Percentiles rank a stretch among this genome's conserved stretches.
These are phyloP conservation scores for Emys orbicularis DNA, from an alignment of 2,797 vertebrate genomes.

Conservation along the genomic window DNA sequence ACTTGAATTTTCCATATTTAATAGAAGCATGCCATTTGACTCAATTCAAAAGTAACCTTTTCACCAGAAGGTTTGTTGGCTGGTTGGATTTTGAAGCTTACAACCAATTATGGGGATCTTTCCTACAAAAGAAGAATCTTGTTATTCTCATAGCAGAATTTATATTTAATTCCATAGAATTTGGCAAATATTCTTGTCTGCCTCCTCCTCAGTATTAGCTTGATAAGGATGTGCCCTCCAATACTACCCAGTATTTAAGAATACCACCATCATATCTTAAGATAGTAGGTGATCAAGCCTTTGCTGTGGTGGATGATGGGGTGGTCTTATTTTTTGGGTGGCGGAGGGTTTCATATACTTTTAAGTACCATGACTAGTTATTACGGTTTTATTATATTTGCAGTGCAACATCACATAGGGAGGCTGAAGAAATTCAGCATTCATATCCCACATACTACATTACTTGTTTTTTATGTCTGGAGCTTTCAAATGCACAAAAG, in stretches of 20 bases:
- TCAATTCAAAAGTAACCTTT: neutral
- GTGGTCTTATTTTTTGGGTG: accelerated
- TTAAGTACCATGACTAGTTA: neutral
- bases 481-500: neutral
- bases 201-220: neutral
- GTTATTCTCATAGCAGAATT: neutral
- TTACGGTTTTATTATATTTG: neutral
- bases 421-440: neutral
- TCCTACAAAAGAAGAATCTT: neutral
- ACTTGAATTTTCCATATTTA: neutral
- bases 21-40: neutral
- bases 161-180: neutral
- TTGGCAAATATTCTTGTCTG: neutral
- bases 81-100: neutral
- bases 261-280: neutral
- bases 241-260: neutral
- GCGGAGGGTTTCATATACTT: neutral
- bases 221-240: neutral
- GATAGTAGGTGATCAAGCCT: neutral
- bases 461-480: neutral
- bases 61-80: neutral
- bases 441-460: neutral
- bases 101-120: neutral
- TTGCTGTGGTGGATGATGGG: neutral
- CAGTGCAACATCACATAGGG: neutral